Conservation (phyloP, 2,888 invertebrate genomes). For the Eupithecia centaureata region DNA sequence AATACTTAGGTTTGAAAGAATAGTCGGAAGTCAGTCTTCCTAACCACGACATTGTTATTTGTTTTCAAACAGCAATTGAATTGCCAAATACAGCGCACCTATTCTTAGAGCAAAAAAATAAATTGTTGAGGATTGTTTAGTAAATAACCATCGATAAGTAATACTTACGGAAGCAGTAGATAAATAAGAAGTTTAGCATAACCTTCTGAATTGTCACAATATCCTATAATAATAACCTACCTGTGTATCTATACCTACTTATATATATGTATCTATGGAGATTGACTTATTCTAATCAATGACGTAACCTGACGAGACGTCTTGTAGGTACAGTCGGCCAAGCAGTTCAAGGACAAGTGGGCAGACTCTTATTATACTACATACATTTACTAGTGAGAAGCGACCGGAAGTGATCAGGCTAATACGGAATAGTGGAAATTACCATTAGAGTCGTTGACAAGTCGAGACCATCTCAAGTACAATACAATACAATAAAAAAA, state of each 20-base stretch:
- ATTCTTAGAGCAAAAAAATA: no score
- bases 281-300: constrained; percentile 67
- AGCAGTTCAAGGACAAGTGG: constrained; percentile 47
- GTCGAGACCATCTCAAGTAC: neutral
- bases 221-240: neutral
- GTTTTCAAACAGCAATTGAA: neutral
- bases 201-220: neutral
- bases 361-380: constrained; percentile 38
- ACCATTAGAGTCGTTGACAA: constrained; percentile 9
- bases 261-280: constrained; percentile 14
- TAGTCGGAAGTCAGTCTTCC: neutral
- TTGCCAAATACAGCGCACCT: neutral
- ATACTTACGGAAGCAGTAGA: no score
- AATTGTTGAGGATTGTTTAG: neutral
- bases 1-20: no score
- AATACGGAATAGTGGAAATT: constrained; percentile 25
- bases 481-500: no score
- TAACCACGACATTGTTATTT: neutral
- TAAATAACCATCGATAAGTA: neutral
- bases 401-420: constrained; percentile 25
- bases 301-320: constrained; percentile 48
- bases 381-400: constrained; percentile 4
- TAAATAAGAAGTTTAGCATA: no score
- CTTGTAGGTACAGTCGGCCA: constrained; percentile 6
- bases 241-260: no score